These are phyloP conservation scores for Sebastolobus alascanus DNA, from an alignment of 2,797 vertebrate species.

Conservation along the genomic window DNA sequence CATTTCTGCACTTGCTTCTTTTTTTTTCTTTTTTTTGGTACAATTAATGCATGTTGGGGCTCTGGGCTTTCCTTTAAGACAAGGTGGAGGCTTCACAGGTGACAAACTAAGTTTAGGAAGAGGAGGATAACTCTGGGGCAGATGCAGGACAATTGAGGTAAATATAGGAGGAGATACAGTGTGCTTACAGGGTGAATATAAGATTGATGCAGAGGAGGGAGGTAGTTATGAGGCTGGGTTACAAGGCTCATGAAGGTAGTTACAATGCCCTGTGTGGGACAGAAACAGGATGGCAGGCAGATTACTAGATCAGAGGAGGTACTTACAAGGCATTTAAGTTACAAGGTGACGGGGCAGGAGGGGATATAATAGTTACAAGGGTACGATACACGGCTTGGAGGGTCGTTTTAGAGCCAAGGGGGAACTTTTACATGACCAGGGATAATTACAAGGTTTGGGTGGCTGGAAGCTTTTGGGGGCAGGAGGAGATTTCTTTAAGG, in stretches of 20 bases:
- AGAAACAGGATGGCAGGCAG: constrained; percentile 78
- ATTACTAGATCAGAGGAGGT: constrained; percentile 73
- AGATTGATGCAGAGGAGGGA: constrained; percentile 75
- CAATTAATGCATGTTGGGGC: constrained; percentile 51
- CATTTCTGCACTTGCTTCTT: constrained; percentile 16
- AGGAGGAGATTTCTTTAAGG: constrained; percentile 37
- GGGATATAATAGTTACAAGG: constrained; percentile 76
- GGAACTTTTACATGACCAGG: constrained; percentile 68
- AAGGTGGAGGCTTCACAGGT: constrained; percentile 43
- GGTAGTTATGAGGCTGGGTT: constrained; percentile 82
- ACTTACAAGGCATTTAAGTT: constrained; percentile 80
- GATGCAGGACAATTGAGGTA: constrained; percentile 73
- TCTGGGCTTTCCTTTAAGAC: constrained; percentile 47
- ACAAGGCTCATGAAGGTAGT: constrained; percentile 79
- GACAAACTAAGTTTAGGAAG: constrained; percentile 59
- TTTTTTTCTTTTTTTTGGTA: constrained; percentile 36
- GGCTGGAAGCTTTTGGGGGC: constrained; percentile 59
- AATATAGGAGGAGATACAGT: constrained; percentile 73
- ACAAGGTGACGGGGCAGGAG: constrained; percentile 65
- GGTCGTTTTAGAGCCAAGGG: constrained; percentile 61
- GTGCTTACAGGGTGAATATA: constrained; percentile 76
- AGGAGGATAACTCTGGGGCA: constrained; percentile 51
- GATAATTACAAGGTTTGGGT: constrained; percentile 75
- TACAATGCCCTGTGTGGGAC: constrained; percentile 73
- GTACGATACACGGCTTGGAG: constrained; percentile 63